Base-by-base conservation (phyloP, 2,113 vertebrate genomes). In the Halcyon malimbica region DNA sequence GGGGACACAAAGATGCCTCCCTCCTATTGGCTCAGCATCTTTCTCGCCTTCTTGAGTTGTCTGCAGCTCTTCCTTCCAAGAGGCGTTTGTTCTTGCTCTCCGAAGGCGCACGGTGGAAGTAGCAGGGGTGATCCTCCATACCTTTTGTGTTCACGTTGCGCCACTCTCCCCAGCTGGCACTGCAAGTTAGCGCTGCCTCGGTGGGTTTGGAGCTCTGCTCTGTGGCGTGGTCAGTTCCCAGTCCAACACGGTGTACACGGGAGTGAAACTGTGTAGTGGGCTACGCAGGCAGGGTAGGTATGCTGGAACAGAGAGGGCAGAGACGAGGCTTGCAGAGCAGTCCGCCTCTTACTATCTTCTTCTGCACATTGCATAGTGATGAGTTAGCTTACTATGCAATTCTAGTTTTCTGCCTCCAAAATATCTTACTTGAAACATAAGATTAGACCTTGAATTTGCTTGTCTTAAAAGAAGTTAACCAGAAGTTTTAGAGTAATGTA, bases 211-310 rank as follows among this genome's bases (percentile, higher is more conserved):
- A 24, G n/a, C 74, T 77, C 48, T 73, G 21, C 1, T 73, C 37
- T 53, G 42, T 69, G 70, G 23, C 50, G 42, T 64, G 60, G 54
- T 73, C 64, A 46, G 51, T 46, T 89, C 60, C 48, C 44, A 59
- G 0, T 59, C 62, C 14, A 11, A 17, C 6, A 31, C n/a, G 5
- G 20, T 44, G 8, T 23, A 10, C 4, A 35, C 0, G 2, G 48
- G 23, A 64, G 26, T 68, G 31, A 85, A 57, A 33, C 24, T 23
- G 14, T 13, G 4, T 19, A 33, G 16, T 29, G 35, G 31, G 37
- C 42, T 41, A 9, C n/a, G 37, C 42, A n/a, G 39, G 26, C 23
- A 39, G 12, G 17, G 50, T 17, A 20, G 81, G 19, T 17, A 16
- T 57, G 48, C 46, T 68, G 3, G 33, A 78, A 44, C 39, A 21